Evolutionary conservation across 53 echinoderm and acorn worm genomes (phyloP).

Genomic region (Echinarachnius parma): DNA sequence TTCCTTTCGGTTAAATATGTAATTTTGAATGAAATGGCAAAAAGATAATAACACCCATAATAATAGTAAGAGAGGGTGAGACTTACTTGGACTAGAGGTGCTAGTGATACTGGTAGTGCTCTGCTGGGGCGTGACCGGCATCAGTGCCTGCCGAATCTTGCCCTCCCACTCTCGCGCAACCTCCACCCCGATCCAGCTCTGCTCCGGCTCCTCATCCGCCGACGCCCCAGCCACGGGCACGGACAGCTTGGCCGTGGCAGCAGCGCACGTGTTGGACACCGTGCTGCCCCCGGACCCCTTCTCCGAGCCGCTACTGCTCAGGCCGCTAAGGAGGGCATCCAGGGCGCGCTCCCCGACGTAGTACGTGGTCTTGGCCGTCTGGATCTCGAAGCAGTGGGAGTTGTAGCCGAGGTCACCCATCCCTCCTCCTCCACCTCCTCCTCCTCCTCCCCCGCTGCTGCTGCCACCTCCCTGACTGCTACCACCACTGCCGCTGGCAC

Average conservation of each 20-base stretch:
- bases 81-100: slow-evolving; percentile 96
- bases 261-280: slow-evolving; percentile 4
- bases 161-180: slow-evolving; percentile 88
- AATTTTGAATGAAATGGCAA: too few relatives aligned
- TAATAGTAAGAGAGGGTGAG: too few relatives aligned
- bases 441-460: not conserved
- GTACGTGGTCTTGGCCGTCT: slow-evolving; percentile 86
- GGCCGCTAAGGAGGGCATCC: too few relatives aligned
- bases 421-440: not conserved
- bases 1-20: too few relatives aligned
- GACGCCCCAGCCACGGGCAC: slow-evolving; percentile 21
- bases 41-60: too few relatives aligned
- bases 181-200: slow-evolving; percentile 76
- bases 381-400: slow-evolving; percentile 93
- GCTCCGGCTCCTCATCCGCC: slow-evolving; percentile 57
- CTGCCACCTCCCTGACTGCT: slow-evolving; percentile 13
- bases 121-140: slow-evolving; percentile 97
- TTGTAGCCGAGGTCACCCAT: slow-evolving; percentile 44
- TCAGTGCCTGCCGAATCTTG: slow-evolving; percentile 88
- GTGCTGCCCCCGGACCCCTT: slow-evolving; percentile 39
- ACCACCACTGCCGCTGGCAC: slow-evolving; percentile 15
- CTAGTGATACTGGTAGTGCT: slow-evolving; percentile 78
- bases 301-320: slow-evolving; percentile 21
- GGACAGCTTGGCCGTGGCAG: slow-evolving; percentile 48
- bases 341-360: slow-evolving; percentile 77